These are phyloP conservation scores for Trichogramma dendrolimi DNA, from an alignment of 2,888 invertebrate genomes.

Conservation along the genomic window DNA sequence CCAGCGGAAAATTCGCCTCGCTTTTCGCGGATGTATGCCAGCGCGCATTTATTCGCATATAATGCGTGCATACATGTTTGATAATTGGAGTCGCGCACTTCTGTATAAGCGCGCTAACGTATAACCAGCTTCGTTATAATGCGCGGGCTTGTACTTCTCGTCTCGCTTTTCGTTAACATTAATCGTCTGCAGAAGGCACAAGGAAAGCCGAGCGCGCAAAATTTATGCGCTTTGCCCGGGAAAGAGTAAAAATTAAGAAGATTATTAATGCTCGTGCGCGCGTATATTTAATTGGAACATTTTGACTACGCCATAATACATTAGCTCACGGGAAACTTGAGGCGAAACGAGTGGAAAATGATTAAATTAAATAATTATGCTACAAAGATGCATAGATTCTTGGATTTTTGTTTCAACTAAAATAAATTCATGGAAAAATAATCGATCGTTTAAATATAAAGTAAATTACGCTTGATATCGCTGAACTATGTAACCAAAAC, in stretches of 20 bases:
- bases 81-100: conserved; percentile 40
- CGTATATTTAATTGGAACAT: no score
- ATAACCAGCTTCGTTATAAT: no score
- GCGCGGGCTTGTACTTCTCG: no score
- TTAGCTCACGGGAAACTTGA: no score
- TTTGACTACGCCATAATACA: no score
- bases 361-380: not conserved
- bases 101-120: no score
- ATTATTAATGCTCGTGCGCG: conserved; percentile 17
- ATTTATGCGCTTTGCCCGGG: conserved; percentile 6
- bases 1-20: conserved; percentile 36
- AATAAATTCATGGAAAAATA: not conserved
- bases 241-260: conserved; percentile 24
- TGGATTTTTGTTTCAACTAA: not conserved
- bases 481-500: no score
- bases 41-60: conserved; percentile 49
- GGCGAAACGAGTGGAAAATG: no score
- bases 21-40: conserved; percentile 35
- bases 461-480: no score
- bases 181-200: not conserved
- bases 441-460: not conserved
- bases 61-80: conserved; percentile 48
- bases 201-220: conserved; percentile 18
- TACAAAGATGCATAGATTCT: not conserved
- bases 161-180: no score